A percentile compares a stretch with the other conserved stretches of the same genome.
These are phyloP conservation scores for Tyrophagus putrescentiae DNA, from an alignment of 1,140 invertebrate species.

Conservation along the genomic window DNA sequence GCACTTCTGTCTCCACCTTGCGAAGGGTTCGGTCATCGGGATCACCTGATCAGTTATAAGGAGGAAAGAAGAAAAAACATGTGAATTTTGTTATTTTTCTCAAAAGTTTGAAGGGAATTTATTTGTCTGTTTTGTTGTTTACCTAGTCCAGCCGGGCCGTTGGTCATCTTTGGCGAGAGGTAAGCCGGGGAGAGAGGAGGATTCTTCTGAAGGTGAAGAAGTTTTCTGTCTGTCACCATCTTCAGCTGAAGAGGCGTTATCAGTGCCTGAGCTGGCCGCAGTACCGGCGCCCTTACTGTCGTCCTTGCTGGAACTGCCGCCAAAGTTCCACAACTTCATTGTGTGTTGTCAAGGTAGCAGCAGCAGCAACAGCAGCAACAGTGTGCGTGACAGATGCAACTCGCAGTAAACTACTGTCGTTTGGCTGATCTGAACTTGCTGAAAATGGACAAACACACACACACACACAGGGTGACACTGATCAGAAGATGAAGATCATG, in stretches of 20 bases:
- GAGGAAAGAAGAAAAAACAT: neutral
- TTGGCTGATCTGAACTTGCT: neutral
- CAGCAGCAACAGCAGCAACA: neutral
- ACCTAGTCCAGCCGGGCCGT: neutral
- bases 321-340: neutral
- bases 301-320: neutral
- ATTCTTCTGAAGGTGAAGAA: too few species aligned
- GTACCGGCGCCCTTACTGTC: neutral
- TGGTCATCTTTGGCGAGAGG: neutral
- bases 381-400: too few species aligned
- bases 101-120: neutral
- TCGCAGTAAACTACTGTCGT: too few species aligned
- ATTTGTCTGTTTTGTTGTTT: neutral
- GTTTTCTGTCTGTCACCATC: too few species aligned
- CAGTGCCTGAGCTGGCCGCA: neutral
- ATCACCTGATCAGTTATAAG: conserved; percentile 44
- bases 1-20: conserved; percentile 63
- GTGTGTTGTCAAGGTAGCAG: neutral
- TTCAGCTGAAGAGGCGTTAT: neutral
- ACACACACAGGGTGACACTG: neutral
- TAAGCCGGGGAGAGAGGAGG: too few species aligned
- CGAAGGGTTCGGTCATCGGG: conserved; percentile 60
- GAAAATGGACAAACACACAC: too few species aligned
- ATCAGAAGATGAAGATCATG: neutral
- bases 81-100: too few species aligned